Percentiles rank a stretch among this genome's conserved stretches.
Conservation (phyloP, 2,113 vertebrate species). For the Sorex fumeus region DNA sequence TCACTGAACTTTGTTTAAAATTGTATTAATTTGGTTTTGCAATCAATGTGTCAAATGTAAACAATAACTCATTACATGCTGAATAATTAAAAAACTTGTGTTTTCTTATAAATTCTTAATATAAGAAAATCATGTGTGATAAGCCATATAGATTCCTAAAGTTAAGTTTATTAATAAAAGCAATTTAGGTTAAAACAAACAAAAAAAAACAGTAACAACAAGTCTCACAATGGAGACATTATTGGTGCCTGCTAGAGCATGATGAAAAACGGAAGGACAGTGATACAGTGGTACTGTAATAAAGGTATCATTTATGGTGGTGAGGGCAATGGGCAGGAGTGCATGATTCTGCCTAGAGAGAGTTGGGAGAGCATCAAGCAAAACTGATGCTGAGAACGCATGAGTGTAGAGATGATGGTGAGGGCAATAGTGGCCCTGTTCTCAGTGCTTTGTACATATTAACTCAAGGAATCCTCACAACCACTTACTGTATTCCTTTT, state of each 20-base stretch:
- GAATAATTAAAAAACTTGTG: conserved; percentile 70
- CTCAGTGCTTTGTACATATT: background rate
- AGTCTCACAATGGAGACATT: no score
- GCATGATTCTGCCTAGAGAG: background rate
- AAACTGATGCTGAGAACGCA: background rate
- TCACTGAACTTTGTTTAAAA: no score
- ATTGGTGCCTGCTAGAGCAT: no score
- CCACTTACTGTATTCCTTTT: background rate
- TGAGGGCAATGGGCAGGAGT: background rate
- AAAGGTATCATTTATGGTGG: background rate
- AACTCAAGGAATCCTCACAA: background rate
- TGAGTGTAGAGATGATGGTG: accelerated
- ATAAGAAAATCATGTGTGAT: conserved; percentile 50
- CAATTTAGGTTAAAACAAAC: conserved; percentile 38
- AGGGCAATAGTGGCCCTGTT: background rate
- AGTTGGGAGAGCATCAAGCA: background rate
- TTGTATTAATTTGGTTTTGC: conserved; percentile 61
- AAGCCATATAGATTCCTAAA: conserved; percentile 42
- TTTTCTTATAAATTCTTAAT: conserved; percentile 62
- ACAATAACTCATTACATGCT: conserved; percentile 33
- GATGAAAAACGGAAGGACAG: no score
- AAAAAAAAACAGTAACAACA: no score
- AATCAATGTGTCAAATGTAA: conserved; percentile 72
- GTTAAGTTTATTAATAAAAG: conserved; percentile 53
- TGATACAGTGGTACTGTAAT: background rate